A percentile compares a stretch with the other conserved stretches of the same genome.
These are phyloP conservation scores for Muscicapa comitata DNA, from an alignment of 2,797 vertebrate species.

Conservation along the genomic window DNA sequence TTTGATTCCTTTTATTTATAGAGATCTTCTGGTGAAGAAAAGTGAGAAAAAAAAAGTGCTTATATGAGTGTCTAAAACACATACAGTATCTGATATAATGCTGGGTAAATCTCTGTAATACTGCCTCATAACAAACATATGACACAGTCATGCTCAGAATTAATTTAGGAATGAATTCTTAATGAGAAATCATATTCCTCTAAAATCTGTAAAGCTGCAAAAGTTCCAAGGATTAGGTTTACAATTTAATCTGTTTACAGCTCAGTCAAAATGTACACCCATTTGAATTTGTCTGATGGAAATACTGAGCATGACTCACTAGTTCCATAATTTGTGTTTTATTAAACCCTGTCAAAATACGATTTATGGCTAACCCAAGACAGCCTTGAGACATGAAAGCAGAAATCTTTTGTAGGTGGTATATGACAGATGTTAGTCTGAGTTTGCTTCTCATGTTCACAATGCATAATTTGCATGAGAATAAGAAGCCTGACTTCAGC, in stretches of 20 bases:
- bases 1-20: neutral
- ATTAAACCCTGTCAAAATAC: slow-evolving; percentile 68
- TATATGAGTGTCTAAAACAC: neutral
- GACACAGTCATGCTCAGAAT: neutral
- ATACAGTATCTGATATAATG: neutral
- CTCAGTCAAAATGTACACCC: slow-evolving; percentile 5
- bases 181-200: neutral
- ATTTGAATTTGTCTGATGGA: slow-evolving; percentile 14
- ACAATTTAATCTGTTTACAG: slow-evolving; percentile 29
- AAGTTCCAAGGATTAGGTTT: slow-evolving; percentile 15
- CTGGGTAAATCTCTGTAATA: neutral
- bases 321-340: slow-evolving; percentile 61
- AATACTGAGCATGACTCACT: slow-evolving; percentile 39
- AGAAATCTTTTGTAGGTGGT: slow-evolving; percentile 56
- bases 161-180: slow-evolving; percentile 2
- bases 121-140: neutral
- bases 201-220: neutral
- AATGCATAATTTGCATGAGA: slow-evolving; percentile 52
- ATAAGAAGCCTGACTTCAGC: slow-evolving; percentile 47
- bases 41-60: neutral
- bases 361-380: slow-evolving; percentile 46
- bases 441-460: slow-evolving; percentile 7
- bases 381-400: slow-evolving; percentile 24
- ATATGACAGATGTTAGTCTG: slow-evolving; percentile 46
- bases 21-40: neutral